Base-by-base conservation (phyloP, 2,888 invertebrate species). In the Eupithecia abbreviata region DNA sequence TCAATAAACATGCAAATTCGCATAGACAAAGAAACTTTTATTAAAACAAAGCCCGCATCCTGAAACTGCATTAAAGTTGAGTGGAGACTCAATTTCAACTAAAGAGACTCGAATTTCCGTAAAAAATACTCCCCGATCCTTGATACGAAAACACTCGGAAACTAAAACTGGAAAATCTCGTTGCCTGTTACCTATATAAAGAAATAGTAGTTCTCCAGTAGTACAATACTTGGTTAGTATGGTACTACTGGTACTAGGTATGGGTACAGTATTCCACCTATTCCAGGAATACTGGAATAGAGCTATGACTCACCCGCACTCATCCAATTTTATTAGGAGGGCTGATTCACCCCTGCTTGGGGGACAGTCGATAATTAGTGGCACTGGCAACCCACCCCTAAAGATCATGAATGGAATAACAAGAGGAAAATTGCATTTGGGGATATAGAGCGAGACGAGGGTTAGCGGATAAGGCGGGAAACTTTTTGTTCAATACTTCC, bases 331-430 rank as follows among this genome's bases (percentile, higher is more conserved):
- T 83, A 85, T 85, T 83, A 82, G 81, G 79, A 83, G 86, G 88
- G 85, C 83, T 84, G 85, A 86, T 84, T 84, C 86, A 85, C 79
- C 80, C 82, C 82, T 80, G 76, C 82, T 82, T 84, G 82, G 81
- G 83, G 85, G 79, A 86, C 85, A 86, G 84, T 86, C 86, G 85
- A 88, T 89, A 89, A 89, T 89, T 88, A 87, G 87, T 86, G 83
- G 83, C 85, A 86, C 62, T 62, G 62, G 18, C 84, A 84, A 85
- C 83, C 85, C 84, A 81, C 84, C 83, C 85, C 79, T 62, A 80
- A 75, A 82, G 83, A 82, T 83, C 84, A 83, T 85, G 84, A 85
- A 84, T 82, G 78, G 80, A 77, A 82, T 83, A 79, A 80, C 80
- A 79, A 80, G 83, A 80, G 80, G 71, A 79, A 77, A 77, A 79